Base-by-base conservation (phyloP, 1,140 invertebrate genomes). In the Delia radicum region DNA sequence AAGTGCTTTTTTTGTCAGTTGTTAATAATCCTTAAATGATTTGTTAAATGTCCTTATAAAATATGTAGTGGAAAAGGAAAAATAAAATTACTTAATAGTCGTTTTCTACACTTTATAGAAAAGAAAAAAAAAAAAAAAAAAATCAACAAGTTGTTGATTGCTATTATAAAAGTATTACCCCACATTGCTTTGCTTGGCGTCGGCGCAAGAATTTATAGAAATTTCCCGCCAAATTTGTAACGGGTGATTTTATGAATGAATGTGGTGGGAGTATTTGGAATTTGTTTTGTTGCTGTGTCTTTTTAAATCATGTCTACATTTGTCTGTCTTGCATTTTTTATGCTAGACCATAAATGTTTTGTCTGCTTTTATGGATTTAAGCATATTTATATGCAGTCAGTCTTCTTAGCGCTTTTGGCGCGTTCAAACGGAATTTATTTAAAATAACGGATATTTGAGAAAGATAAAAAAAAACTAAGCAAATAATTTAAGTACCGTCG, bases 231-330 rank as follows among this genome's bases (percentile, higher is more conserved):
- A n/a, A n/a, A n/a, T n/a, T n/a, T n/a, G n/a, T n/a, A n/a, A n/a
- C n/a, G n/a, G n/a, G n/a, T n/a, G n/a, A 33, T 37, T 24, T 69
- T 69, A 69, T 69, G 65, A 69, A 69, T 69, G 65, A 69, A 67
- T n/a, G n/a, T 63, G n/a, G 13, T 15, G 15, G 15, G 3, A 10
- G 4, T 48, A n/a, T 48, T n/a, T 10, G 12, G 31, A 42, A 42
- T 42, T 10, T 21, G 48, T 55, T 55, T 1, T 8, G 26, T 5
- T 28, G 5, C 29, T 13, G 2, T 37, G 65, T 18, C n/a, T 37
- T n/a, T n/a, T 42, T 69, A 7, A 69, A 24, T 21, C 65, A 37
- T 21, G 29, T 65, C 13, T 65, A 15, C 7, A 0, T 29, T 33
- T 67, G 29, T 67, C 29, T 67, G 28, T 67, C 29, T n/a, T 24